phyloP scores from a whole-genome alignment of 2,797 vertebrate genomes.

The Leptatherina wallacei region DNA sequence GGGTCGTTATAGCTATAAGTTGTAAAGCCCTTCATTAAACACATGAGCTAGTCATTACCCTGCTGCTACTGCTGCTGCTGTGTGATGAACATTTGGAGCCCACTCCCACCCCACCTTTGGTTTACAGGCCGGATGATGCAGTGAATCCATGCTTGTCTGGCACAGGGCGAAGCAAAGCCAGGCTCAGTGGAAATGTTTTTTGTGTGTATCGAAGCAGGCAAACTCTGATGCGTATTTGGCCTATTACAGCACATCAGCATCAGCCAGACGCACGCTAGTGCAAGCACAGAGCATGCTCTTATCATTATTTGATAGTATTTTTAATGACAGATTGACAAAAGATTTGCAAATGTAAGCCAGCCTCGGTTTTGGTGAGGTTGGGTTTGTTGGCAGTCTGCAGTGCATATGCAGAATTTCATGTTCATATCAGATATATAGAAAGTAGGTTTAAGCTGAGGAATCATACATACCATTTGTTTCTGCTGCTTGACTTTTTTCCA shows the following conservation, averaged over 20 bases:
- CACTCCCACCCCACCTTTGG: conserved; percentile 44
- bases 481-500: not conserved
- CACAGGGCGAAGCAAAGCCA: conserved; percentile 89
- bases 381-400: conserved; percentile 88
- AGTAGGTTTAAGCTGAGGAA: conserved; percentile 80
- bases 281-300: conserved; percentile 90
- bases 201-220: conserved; percentile 94
- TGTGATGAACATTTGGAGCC: conserved; percentile 75
- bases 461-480: not conserved
- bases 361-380: conserved; percentile 90
- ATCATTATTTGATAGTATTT: conserved; percentile 99
- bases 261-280: conserved; percentile 87
- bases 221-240: conserved; percentile 93
- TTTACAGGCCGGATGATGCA: conserved; percentile 90
- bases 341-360: conserved; percentile 94
- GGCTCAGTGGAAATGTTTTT: conserved; percentile 93
- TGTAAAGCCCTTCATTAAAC: conserved; percentile 81
- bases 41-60: conserved; percentile 77
- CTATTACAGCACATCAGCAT: conserved; percentile 96
- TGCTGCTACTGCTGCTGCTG: conserved; percentile 48
- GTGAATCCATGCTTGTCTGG: conserved; percentile 87
- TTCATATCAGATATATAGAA: conserved; percentile 88
- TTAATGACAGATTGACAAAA: conserved; percentile 99
- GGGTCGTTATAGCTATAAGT: conserved; percentile 77
- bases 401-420: conserved; percentile 94